Conservation (phyloP, 2,797 vertebrate species). For the Morus bassanus region DNA sequence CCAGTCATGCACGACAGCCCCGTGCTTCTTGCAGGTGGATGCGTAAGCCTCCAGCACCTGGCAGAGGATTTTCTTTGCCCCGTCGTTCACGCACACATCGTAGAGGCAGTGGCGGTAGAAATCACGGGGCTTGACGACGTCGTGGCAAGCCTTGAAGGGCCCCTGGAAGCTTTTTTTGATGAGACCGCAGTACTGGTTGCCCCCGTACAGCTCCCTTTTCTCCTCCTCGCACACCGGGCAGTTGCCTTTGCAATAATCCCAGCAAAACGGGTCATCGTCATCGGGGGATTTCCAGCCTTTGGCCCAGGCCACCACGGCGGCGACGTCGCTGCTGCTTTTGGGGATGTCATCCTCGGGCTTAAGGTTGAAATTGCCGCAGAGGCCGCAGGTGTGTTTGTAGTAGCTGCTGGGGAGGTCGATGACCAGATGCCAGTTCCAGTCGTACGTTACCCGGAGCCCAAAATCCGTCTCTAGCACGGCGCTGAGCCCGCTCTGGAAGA, state of each 20-base stretch:
- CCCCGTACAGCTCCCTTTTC: slow-evolving; percentile 63
- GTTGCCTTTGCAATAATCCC: slow-evolving; percentile 68
- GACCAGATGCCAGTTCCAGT: slow-evolving; percentile 77
- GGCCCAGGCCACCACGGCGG: slow-evolving; percentile 72
- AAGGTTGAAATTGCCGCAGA: slow-evolving; percentile 87
- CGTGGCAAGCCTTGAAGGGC: slow-evolving; percentile 77
- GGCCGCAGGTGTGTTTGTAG: slow-evolving; percentile 76
- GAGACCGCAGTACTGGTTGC: slow-evolving; percentile 74
- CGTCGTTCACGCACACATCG: slow-evolving; percentile 75
- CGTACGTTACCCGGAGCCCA: slow-evolving; percentile 77
- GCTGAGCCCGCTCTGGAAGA: slow-evolving; percentile 68
- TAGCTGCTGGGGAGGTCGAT: slow-evolving; percentile 80
- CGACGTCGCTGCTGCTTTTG: not conserved
- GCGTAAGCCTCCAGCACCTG: slow-evolving; percentile 76
- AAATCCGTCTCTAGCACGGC: slow-evolving; percentile 77
- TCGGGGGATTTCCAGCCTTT: slow-evolving; percentile 74
- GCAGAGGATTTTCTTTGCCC: slow-evolving; percentile 74
- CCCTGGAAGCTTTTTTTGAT: slow-evolving; percentile 48
- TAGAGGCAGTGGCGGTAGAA: slow-evolving; percentile 79
- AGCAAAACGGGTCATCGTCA: slow-evolving; percentile 74
- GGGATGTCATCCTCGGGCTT: slow-evolving; percentile 71
- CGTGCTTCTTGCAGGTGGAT: slow-evolving; percentile 71
- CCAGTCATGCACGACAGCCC: slow-evolving; percentile 76
- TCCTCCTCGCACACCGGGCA: slow-evolving; percentile 73
- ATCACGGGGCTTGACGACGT: slow-evolving; percentile 66